A percentile compares a stretch with the other conserved stretches of the same genome.
These are phyloP conservation scores for Lepetodrilus schrolli DNA, from an alignment of 2,888 invertebrate genomes.

Conservation along the genomic window DNA sequence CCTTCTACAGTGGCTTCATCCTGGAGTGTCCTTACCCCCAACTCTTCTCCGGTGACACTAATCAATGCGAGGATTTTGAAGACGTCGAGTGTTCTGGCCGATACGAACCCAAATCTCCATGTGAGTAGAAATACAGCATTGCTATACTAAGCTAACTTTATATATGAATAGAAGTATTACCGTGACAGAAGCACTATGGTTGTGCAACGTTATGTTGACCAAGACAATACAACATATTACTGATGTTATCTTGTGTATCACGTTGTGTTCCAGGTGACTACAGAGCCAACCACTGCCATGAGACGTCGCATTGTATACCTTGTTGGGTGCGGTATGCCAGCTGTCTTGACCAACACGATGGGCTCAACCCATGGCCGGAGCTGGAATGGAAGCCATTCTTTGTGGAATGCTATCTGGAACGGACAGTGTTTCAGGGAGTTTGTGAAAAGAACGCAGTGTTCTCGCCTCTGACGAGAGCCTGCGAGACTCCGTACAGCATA, in stretches of 20 bases:
- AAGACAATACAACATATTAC: too few relatives aligned
- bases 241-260: too few relatives aligned
- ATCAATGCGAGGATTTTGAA: constrained; percentile 57
- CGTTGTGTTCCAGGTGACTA: constrained; percentile 55
- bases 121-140: constrained; percentile 40
- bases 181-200: too few relatives aligned
- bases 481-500: constrained; percentile 46
- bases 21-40: constrained; percentile 62
- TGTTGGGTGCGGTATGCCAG: constrained; percentile 52
- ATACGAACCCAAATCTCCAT: constrained; percentile 50
- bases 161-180: too few relatives aligned
- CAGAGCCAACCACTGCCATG: constrained; percentile 47
- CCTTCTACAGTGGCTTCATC: constrained; percentile 41
- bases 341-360: constrained; percentile 46
- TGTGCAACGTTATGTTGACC: too few relatives aligned
- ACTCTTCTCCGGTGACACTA: constrained; percentile 52
- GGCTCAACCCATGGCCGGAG: constrained; percentile 48
- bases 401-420: constrained; percentile 49
- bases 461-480: constrained; percentile 44
- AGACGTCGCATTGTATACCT: constrained; percentile 51
- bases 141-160: not conserved
- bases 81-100: constrained; percentile 56
- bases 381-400: constrained; percentile 50
- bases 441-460: constrained; percentile 42
- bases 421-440: constrained; percentile 47